These are phyloP conservation scores for Poliocrania exsul DNA, from an alignment of 2,797 vertebrate genomes.

Conservation along the genomic window DNA sequence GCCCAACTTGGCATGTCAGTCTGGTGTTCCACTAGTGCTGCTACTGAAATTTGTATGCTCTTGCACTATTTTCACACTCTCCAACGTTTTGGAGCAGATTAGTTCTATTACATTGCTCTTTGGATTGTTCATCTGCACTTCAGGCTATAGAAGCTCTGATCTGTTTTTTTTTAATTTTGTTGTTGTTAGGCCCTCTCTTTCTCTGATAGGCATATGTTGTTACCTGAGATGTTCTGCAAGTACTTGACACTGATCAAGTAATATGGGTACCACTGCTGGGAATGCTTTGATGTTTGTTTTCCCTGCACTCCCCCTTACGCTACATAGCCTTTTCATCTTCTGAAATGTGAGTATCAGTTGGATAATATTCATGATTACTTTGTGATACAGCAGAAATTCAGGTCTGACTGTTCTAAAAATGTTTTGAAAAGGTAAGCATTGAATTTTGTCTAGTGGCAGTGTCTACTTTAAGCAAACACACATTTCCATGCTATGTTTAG, in stretches of 20 bases:
- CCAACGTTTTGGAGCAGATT: neutral
- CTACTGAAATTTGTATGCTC: neutral
- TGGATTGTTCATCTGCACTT: neutral
- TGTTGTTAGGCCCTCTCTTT: neutral
- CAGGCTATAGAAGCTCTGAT: neutral
- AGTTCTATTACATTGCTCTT: neutral
- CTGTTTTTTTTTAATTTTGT: neutral
- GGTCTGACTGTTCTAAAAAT: neutral
- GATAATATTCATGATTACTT: neutral
- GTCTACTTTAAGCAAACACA: neutral
- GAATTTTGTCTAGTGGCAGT: neutral
- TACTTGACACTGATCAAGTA: neutral
- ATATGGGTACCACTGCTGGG: neutral
- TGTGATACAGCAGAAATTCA: neutral
- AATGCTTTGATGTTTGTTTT: neutral
- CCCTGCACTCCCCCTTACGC: rapidly evolving
- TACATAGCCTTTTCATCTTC: neutral
- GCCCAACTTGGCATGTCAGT: neutral
- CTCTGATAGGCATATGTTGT: neutral
- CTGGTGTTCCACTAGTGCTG: neutral
- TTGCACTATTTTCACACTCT: neutral
- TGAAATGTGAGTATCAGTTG: neutral
- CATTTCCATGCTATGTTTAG: neutral
- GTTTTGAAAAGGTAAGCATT: neutral
- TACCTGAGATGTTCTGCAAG: neutral